Evolutionary conservation across 1,140 invertebrate species (phyloP).

Genomic region (Campoletis sonorensis): DNA sequence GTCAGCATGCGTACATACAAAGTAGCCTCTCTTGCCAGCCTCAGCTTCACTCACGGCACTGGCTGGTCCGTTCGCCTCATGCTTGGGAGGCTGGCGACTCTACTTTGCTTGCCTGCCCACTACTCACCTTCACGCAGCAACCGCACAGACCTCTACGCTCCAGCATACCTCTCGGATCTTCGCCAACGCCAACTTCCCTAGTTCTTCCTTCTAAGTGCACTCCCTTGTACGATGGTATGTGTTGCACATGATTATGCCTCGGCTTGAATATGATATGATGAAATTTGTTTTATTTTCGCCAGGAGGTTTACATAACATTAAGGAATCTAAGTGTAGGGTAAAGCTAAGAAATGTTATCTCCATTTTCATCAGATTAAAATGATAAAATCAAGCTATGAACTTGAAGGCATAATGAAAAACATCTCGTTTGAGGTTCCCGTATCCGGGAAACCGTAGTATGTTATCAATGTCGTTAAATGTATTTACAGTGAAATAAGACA

Average conservation of each 20-base stretch:
- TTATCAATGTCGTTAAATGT: neutral
- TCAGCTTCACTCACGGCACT: conserved; percentile 36
- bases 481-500: conserved; percentile 16
- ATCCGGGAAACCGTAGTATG: too few species aligned
- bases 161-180: neutral
- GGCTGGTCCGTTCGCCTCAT: conserved; percentile 4
- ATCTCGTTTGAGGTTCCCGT: neutral
- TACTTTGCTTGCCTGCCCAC: conserved; percentile 28
- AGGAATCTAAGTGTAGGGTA: neutral
- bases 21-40: conserved; percentile 66
- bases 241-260: neutral
- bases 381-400: too few species aligned
- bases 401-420: too few species aligned
- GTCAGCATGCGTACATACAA: conserved; percentile 76
- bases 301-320: conserved; percentile 21
- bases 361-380: too few species aligned
- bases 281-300: neutral
- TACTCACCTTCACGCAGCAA: conserved; percentile 1
- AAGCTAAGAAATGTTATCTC: neutral
- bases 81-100: conserved; percentile 4
- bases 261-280: neutral
- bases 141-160: conserved; percentile 9
- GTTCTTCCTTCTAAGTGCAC: neutral
- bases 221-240: neutral
- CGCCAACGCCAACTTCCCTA: neutral